phyloP scores from a whole-genome alignment of 2,888 invertebrate genomes.

The Drosophila falleni region DNA sequence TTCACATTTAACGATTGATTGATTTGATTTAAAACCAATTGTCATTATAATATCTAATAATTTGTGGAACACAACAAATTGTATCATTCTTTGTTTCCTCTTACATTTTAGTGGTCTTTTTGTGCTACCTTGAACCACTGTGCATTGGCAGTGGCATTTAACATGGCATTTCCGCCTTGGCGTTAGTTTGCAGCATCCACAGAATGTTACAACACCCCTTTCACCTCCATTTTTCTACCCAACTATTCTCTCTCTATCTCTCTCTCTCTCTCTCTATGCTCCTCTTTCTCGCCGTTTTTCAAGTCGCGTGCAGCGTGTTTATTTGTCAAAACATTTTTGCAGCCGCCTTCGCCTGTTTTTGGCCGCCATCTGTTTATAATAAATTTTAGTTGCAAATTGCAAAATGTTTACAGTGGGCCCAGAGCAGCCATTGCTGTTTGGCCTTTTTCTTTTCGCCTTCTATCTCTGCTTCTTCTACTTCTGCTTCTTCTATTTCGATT shows the following conservation, averaged over 20 bases:
- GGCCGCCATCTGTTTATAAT: conserved; percentile 75
- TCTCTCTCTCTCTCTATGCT: background rate
- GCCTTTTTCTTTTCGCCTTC: conserved; percentile 9
- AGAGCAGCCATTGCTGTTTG: conserved; percentile 35
- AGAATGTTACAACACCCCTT: conserved; percentile 32
- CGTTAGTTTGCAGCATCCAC: conserved; percentile 48
- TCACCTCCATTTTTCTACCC: conserved; percentile 15
- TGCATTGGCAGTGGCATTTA: conserved; percentile 53
- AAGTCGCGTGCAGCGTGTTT: conserved; percentile 80
- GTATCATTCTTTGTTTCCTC: too few species aligned
- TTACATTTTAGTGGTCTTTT: background rate
- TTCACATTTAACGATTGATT: too few species aligned
- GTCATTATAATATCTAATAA: background rate
- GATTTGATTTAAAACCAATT: too few species aligned
- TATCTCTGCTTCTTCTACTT: background rate
- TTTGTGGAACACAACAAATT: background rate
- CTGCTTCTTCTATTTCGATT: conserved; percentile 20
- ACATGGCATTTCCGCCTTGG: conserved; percentile 60
- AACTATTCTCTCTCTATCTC: background rate
- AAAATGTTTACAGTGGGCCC: conserved; percentile 68
- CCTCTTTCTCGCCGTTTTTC: background rate
- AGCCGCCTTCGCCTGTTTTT: conserved; percentile 38
- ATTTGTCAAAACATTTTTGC: conserved; percentile 76
- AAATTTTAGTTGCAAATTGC: conserved; percentile 71
- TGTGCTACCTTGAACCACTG: conserved; percentile 49